Conservation (phyloP, 2,113 vertebrate genomes). For the Nycticorax nycticorax region DNA sequence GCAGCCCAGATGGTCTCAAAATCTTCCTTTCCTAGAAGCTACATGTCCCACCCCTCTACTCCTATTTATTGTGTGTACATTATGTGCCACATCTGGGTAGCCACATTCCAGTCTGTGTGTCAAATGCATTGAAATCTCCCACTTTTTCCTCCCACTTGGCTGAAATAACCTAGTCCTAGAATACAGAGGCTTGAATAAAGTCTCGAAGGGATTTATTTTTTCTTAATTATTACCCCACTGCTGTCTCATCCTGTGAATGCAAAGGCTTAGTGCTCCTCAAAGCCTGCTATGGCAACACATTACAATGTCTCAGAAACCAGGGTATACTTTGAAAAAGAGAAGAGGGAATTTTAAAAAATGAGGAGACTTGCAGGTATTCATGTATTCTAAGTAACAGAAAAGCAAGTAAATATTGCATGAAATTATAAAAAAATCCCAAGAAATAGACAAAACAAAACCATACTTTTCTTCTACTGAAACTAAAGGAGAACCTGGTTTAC, state of each 20-base stretch:
- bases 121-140: background rate
- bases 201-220: background rate
- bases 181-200: background rate
- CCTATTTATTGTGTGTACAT: background rate
- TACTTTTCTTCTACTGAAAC: background rate
- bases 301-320: background rate
- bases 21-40: background rate
- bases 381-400: background rate
- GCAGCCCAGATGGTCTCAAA: background rate
- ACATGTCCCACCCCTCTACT: background rate
- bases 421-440: background rate
- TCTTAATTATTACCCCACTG: background rate
- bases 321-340: background rate
- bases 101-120: background rate
- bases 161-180: background rate
- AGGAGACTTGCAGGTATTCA: background rate
- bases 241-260: background rate
- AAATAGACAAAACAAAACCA: background rate
- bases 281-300: conserved; percentile 4
- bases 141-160: background rate
- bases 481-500: background rate
- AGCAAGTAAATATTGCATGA: background rate
- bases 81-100: background rate
- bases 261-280: background rate
- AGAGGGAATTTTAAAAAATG: background rate